These are phyloP conservation scores for Borostomias antarcticus DNA, from an alignment of 2,797 vertebrate species.

Conservation along the genomic window DNA sequence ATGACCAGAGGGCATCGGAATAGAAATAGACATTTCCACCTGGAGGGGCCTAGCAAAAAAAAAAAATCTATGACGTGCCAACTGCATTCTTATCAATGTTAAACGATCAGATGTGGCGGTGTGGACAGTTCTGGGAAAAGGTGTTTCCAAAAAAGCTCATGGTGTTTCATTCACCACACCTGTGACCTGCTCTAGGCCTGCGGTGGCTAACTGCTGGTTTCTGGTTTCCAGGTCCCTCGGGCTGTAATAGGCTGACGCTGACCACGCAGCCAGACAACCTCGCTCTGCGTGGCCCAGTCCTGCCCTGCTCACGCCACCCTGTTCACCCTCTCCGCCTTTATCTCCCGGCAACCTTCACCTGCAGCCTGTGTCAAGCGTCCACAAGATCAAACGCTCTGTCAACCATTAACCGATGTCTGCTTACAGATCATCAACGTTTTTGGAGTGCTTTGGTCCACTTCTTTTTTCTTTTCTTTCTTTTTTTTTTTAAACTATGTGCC, in stretches of 20 bases:
- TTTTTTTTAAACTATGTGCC: background rate
- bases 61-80: background rate
- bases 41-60: background rate
- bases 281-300: constrained; percentile 1
- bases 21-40: background rate
- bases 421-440: constrained; percentile 26
- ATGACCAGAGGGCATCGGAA: constrained; percentile 1
- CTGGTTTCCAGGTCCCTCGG: constrained; percentile 13
- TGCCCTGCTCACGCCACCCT: constrained; percentile 23
- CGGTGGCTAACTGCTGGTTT: background rate
- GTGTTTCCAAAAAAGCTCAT: background rate
- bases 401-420: constrained; percentile 61
- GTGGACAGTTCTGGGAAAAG: background rate
- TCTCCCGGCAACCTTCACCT: constrained; percentile 68
- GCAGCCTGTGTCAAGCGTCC: constrained; percentile 36
- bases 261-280: constrained; percentile 30
- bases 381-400: constrained; percentile 57
- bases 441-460: constrained; percentile 10
- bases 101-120: background rate
- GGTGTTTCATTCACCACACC: background rate
- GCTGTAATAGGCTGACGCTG: constrained; percentile 33
- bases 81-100: background rate
- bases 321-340: constrained; percentile 53
- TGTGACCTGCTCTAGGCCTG: background rate
- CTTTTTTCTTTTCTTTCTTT: background rate